phyloP scores from a whole-genome alignment of 1,140 invertebrate species.

The Nasonia longicornis region DNA sequence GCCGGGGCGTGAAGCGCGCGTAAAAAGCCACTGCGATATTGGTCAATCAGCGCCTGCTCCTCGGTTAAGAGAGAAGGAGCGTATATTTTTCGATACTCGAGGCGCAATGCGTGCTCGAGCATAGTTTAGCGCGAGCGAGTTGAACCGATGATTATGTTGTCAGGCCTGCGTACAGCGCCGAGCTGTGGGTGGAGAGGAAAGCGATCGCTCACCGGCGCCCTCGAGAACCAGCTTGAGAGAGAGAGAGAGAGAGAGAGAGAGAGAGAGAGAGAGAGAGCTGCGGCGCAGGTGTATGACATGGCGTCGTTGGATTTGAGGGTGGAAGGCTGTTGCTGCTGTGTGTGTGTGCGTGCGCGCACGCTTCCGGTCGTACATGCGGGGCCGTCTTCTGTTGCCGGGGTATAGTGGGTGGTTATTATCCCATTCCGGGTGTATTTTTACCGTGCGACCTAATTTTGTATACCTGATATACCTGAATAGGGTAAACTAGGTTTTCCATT shows the following conservation, averaged over 20 bases:
- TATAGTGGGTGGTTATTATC: too few species aligned
- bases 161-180: conserved; percentile 35
- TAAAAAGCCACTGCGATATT: conserved; percentile 26
- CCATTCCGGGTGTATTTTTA: too few species aligned
- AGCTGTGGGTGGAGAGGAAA: conserved; percentile 55
- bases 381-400: too few species aligned
- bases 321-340: background rate
- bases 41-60: conserved; percentile 30
- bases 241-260: too few species aligned
- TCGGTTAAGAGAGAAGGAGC: background rate
- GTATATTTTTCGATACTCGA: conserved; percentile 45
- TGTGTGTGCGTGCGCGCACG: background rate
- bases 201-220: conserved; percentile 54
- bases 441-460: too few species aligned
- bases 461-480: too few species aligned
- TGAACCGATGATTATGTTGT: conserved; percentile 59
- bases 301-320: background rate
- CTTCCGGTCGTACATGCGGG: background rate
- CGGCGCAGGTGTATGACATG: conserved; percentile 10
- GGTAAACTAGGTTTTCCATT: too few species aligned
- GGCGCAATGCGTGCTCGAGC: conserved; percentile 55
- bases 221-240: background rate
- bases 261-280: too few species aligned
- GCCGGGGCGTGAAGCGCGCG: background rate
- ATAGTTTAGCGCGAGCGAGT: conserved; percentile 53